Base-by-base conservation (phyloP, 2,888 invertebrate genomes). In the Drosophila falleni region DNA sequence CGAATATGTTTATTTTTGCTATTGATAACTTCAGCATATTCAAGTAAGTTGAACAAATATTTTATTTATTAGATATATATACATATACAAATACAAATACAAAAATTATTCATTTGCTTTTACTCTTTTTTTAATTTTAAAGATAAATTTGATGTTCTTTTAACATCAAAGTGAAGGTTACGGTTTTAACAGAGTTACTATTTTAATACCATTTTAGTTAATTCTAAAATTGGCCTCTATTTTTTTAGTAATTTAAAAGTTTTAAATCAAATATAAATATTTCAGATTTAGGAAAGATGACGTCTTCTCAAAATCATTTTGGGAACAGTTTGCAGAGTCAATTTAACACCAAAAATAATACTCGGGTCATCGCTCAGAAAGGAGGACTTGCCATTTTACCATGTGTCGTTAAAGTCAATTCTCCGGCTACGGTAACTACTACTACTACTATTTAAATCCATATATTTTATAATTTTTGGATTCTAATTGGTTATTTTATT, bases 331-430 rank as follows among this genome's bases (percentile, higher is more conserved):
- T 87, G 55, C 89, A 90, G 73, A 91, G 91, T 60, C 91, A 92
- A 80, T 93, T 93, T 55, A 89, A 89, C 63, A 93, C 93, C 37
- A 92, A 92, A 85, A 93, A 93, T 68, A 93, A 92, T 68, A 92
- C 93, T 23, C 87, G 91, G 16, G 91, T 93, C 59, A 90, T 92
- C 68, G 93, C 92, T 31, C 93, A 93, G 68, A 91, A 91, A 78
- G 92, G 92, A 53, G 93, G 93, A 8, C 80, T 93, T 33, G 93
- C 93, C 9, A 89, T 93, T 69, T 79, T 93, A 41, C 93, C 93
- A 53, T 93, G 93, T 76, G 91, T 92, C 23, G 92, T 93, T 13
- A 92, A 92, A 87, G 81, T 92, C 19, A 93, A 91, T 77, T 92
- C 93, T 23, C 92, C 92, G 55, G 93, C 92, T 35, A 93, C 93